Percentiles rank a stretch among this genome's conserved stretches.
Evolutionary conservation across 2,113 vertebrate species (phyloP).

Genomic region (Riparia riparia): DNA sequence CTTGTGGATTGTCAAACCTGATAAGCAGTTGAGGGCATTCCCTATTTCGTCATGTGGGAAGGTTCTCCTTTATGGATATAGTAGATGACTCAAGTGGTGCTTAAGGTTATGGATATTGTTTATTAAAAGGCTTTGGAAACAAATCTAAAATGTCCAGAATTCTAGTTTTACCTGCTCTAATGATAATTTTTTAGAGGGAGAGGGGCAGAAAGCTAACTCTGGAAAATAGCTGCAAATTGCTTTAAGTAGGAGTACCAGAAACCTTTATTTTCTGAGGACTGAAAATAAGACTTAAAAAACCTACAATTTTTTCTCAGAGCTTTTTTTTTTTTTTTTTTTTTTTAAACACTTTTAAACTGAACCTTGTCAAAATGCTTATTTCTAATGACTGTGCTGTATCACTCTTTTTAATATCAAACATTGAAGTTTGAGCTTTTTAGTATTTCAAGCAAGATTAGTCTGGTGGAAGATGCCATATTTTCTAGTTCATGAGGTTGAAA

Average conservation of each 20-base stretch:
- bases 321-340: not conserved
- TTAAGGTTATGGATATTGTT: not conserved
- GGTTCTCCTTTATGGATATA: not conserved
- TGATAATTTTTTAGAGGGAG: not conserved
- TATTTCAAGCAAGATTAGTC: not conserved
- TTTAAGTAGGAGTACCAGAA: not conserved
- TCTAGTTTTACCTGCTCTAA: not conserved
- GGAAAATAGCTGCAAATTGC: not conserved
- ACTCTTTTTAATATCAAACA: rapidly evolving
- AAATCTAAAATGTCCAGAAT: not conserved
- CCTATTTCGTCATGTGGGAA: rapidly evolving
- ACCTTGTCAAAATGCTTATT: not conserved
- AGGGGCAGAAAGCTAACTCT: not conserved
- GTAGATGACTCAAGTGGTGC: not conserved
- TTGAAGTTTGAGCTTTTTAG: not conserved
- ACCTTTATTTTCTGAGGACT: not conserved
- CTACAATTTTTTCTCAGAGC: not conserved
- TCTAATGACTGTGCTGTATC: not conserved
- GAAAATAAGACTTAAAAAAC: not conserved
- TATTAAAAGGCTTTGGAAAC: not conserved
- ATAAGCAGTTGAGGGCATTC: not conserved
- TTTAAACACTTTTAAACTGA: not conserved
- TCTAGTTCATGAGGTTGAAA: not conserved
- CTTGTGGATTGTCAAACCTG: not conserved
- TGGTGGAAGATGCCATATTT: not conserved